Conservation (phyloP, 2,888 invertebrate genomes). For the Diaperis boleti region DNA sequence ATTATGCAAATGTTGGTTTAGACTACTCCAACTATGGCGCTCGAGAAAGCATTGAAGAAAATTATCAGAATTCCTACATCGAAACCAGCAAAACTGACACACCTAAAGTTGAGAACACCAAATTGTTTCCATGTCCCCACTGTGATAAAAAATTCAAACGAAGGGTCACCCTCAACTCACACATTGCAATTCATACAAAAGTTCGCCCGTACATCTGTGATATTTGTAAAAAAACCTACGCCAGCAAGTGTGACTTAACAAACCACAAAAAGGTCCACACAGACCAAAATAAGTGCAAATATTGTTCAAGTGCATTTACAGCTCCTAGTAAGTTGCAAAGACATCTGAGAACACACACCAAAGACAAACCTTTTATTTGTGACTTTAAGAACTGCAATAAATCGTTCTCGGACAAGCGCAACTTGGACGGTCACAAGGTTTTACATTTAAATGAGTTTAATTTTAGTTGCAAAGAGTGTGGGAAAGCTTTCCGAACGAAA, state of each 20-base stretch:
- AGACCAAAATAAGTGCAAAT: slow-evolving; percentile 59
- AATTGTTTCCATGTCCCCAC: slow-evolving; percentile 57
- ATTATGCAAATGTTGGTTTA: slow-evolving; percentile 23
- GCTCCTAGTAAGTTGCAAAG: slow-evolving; percentile 63
- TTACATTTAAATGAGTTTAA: slow-evolving; percentile 59
- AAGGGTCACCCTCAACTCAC: slow-evolving; percentile 60
- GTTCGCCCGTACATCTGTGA: slow-evolving; percentile 60
- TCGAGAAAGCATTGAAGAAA: not conserved
- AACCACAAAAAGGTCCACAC: slow-evolving; percentile 62
- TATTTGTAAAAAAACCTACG: slow-evolving; percentile 62
- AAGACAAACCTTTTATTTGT: slow-evolving; percentile 62
- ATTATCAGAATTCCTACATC: not conserved
- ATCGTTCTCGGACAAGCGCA: slow-evolving; percentile 64
- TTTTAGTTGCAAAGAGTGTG: slow-evolving; percentile 58
- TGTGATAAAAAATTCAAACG: slow-evolving; percentile 61
- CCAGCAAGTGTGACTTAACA: slow-evolving; percentile 61
- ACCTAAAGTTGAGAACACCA: slow-evolving; percentile 16
- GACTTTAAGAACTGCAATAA: slow-evolving; percentile 58
- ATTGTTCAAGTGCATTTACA: slow-evolving; percentile 62
- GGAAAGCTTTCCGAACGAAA: slow-evolving; percentile 58
- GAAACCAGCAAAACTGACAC: not conserved
- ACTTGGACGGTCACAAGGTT: slow-evolving; percentile 60
- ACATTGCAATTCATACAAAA: slow-evolving; percentile 61
- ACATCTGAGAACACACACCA: slow-evolving; percentile 63
- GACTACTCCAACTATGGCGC: slow-evolving; percentile 37